Evolutionary conservation across 2,888 invertebrate species (phyloP).

Genomic region (Thumatha senex): DNA sequence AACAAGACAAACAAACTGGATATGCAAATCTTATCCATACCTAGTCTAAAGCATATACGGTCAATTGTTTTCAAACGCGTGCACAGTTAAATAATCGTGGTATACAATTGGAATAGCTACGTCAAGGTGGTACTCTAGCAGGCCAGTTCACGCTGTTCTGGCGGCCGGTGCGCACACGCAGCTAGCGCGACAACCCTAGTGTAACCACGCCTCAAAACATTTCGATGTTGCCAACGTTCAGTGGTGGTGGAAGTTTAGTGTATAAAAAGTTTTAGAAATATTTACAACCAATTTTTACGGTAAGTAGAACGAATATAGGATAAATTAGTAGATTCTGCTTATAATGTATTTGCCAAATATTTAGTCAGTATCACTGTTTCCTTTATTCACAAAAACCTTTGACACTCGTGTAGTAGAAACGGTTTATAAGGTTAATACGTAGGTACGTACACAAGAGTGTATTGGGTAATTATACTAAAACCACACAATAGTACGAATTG

Average conservation of each 20-base stretch:
- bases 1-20: conserved; percentile 10
- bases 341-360: too few species aligned
- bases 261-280: conserved; percentile 27
- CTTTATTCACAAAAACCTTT: too few species aligned
- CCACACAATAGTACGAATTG: conserved; percentile 1
- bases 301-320: conserved; percentile 16
- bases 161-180: conserved; percentile 66
- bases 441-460: too few species aligned
- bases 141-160: conserved; percentile 73
- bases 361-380: too few species aligned
- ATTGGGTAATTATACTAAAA: not conserved
- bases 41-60: conserved; percentile 64
- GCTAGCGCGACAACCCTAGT: conserved; percentile 44
- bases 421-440: too few species aligned
- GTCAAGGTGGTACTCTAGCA: conserved; percentile 53
- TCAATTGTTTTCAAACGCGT: conserved; percentile 81
- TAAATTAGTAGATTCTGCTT: too few species aligned
- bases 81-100: conserved; percentile 79
- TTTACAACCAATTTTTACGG: conserved; percentile 15
- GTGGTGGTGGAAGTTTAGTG: conserved; percentile 38
- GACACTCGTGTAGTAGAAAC: too few species aligned
- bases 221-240: conserved; percentile 38
- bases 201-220: conserved; percentile 31
- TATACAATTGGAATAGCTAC: conserved; percentile 79
- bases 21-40: conserved; percentile 71